phyloP scores from a whole-genome alignment of 2,797 vertebrate genomes.

The Phoebastria nigripes region DNA sequence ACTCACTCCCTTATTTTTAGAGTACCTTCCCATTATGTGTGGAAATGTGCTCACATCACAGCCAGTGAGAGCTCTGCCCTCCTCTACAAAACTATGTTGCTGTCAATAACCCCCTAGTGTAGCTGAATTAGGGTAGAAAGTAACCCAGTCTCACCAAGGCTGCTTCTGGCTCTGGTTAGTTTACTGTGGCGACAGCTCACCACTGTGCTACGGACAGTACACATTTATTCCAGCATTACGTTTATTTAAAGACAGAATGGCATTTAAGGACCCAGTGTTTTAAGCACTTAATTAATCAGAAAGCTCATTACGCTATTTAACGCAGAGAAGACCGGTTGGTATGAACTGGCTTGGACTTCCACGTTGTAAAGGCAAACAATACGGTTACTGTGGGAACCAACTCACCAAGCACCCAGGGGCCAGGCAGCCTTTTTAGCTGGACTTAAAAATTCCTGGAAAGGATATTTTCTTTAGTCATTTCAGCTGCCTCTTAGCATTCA shows the following conservation, averaged over 20 bases:
- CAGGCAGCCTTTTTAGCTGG: not conserved
- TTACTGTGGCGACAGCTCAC: not conserved
- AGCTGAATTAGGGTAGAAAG: not conserved
- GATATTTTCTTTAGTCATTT: not conserved
- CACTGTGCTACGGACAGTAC: not conserved
- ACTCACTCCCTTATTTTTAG: not conserved
- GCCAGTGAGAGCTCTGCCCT: not conserved
- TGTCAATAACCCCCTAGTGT: not conserved
- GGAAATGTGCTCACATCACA: not conserved
- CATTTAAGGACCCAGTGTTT: not conserved
- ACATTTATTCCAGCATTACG: not conserved
- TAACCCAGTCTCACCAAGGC: not conserved
- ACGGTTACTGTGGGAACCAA: constrained; percentile 45
- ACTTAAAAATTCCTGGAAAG: not conserved
- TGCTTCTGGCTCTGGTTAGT: not conserved
- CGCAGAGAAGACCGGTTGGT: not conserved
- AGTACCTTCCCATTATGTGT: not conserved
- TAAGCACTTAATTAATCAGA: not conserved
- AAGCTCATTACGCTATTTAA: not conserved
- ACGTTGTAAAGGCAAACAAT: not conserved
- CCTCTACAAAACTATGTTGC: not conserved
- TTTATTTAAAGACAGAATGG: not conserved
- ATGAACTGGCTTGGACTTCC: not conserved
- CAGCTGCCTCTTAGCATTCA: not conserved
- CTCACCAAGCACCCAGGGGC: not conserved